Evolutionary conservation across 2,797 vertebrate species (phyloP).

Genomic region (Catamblyrhynchus diadema): DNA sequence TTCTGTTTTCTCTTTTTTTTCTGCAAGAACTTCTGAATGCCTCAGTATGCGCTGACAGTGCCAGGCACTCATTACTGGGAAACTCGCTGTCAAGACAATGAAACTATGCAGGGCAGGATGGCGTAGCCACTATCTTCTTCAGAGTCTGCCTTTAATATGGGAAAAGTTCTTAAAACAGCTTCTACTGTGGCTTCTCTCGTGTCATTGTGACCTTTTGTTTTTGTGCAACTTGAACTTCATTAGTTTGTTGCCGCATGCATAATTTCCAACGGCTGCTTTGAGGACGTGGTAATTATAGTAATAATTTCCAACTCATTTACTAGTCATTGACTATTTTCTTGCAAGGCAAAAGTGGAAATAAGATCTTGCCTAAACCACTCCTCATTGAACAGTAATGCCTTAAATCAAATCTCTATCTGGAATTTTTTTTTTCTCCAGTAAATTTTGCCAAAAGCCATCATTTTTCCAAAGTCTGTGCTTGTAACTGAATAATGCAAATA

Average conservation of each 20-base stretch:
- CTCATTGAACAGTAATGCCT: conserved; percentile 45
- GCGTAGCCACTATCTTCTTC: not conserved
- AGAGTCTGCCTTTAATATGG: not conserved
- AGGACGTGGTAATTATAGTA: conserved; percentile 69
- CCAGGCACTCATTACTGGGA: conserved; percentile 18
- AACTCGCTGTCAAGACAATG: not conserved
- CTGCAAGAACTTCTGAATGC: not conserved
- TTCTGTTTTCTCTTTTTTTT: not conserved
- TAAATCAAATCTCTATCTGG: conserved; percentile 44
- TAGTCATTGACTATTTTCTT: conserved; percentile 66
- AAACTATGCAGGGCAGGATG: not conserved
- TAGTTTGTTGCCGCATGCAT: conserved; percentile 63
- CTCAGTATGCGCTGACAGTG: not conserved
- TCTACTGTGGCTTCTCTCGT: not conserved
- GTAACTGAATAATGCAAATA: conserved; percentile 33
- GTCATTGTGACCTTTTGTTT: conserved; percentile 61
- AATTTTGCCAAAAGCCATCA: conserved; percentile 32
- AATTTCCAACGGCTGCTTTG: conserved; percentile 60
- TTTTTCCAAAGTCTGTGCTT: conserved; percentile 28
- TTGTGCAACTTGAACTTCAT: conserved; percentile 64
- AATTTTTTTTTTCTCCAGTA: conserved; percentile 27
- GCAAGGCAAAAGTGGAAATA: conserved; percentile 49
- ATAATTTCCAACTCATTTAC: conserved; percentile 74
- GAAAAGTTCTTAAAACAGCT: conserved; percentile 12
- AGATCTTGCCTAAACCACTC: conserved; percentile 38